Base-by-base conservation (phyloP, 2,113 vertebrate species). In the Alligator mississippiensis region DNA sequence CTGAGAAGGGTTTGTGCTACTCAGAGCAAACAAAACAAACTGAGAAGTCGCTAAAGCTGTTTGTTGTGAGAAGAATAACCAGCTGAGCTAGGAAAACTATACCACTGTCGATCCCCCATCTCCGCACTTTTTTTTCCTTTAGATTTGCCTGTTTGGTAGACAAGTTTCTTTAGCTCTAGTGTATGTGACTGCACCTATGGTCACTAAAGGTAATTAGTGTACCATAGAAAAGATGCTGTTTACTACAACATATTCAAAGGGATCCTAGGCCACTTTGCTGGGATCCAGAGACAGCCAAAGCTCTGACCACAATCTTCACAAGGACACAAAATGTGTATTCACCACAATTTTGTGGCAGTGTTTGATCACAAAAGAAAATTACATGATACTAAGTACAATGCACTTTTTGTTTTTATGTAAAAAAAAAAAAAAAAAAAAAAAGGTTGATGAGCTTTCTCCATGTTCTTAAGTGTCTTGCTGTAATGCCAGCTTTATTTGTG, bases 201-300 rank as follows among this genome's bases (percentile, higher is more conserved):
- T 10, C 34, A 72, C 5, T 63, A 63, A 27, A 54, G 60, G 18
- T 28, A 0, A 9, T 47, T 55, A 68, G 14, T 3, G 3, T 4
- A 17, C 24, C 2, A 11, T 5, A 9, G 2, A 38, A 6, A 5
- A 0, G 4, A 22, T 16, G 27, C 17, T 30, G 2, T 27, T n/a
- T 22, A 47, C 18, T 60, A 80, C n/a, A 72, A 30, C 27, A 22
- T 0, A 28, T 13, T 16, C 3, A n/a, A 66, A 66, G 14, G 27
- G 28, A 16, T 66, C 27, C 63, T 14, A 0, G 22, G 19, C 62
- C 64, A 78, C 30, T 27, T 82, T 55, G 19, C 10, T 19, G 25
- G 19, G 59, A 30, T 0, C 6, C 3, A 30, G 47, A 0, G 0
- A 60, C 47, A 57, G 28, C 16, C 58, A 34, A 25, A 38, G 19